Conservation (phyloP, 2,113 vertebrate genomes). For the Hemibagrus wyckioides region DNA sequence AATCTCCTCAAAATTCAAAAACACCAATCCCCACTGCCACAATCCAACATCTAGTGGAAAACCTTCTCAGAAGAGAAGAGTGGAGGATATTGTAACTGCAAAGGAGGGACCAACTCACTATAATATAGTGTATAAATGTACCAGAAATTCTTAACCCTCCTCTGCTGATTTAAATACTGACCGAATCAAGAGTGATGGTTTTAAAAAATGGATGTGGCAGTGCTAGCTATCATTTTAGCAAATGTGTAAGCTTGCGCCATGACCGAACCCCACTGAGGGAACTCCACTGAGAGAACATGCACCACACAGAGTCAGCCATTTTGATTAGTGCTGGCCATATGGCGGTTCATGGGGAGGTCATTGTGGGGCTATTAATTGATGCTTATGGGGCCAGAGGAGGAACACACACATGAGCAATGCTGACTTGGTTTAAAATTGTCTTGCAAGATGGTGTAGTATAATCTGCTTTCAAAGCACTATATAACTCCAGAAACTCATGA, state of each 20-base stretch:
- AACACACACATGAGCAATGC: slow-evolving; percentile 35
- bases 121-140: neutral
- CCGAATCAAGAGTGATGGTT: neutral
- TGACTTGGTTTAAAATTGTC: neutral
- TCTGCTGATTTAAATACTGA: neutral
- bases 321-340: slow-evolving; percentile 63
- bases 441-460: neutral
- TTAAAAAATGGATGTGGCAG: neutral
- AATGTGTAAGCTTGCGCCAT: neutral
- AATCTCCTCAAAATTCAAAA: neutral
- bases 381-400: slow-evolving; percentile 51
- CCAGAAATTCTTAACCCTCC: neutral
- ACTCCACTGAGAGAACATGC: slow-evolving; percentile 4
- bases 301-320: slow-evolving; percentile 37
- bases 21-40: neutral
- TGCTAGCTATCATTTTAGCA: neutral
- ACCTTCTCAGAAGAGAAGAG: neutral
- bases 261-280: neutral
- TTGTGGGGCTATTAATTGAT: slow-evolving; percentile 61
- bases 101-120: neutral
- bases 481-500: neutral
- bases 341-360: slow-evolving; percentile 17
- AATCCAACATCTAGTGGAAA: neutral
- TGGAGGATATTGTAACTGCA: neutral
- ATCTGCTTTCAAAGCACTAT: neutral